A percentile compares a stretch with the other conserved stretches of the same genome.
Evolutionary conservation across 2,113 vertebrate species (phyloP).

Genomic region (Turnix velox): DNA sequence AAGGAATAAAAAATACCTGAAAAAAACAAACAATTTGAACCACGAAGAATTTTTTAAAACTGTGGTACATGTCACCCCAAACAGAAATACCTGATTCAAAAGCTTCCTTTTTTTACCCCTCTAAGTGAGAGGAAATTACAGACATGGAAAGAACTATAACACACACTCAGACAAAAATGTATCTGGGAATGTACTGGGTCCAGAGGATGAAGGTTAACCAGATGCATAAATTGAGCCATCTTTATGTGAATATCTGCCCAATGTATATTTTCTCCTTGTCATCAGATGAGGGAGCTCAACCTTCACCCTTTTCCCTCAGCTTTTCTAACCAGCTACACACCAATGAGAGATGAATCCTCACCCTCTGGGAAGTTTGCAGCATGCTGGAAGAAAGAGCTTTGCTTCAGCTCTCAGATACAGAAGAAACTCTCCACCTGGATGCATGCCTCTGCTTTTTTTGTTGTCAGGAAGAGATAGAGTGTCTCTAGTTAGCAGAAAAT

Average conservation of each 20-base stretch:
- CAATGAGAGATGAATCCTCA: neutral
- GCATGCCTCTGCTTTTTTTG: neutral
- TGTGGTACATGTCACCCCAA: neutral
- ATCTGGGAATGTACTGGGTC: accelerated
- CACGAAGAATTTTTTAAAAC: neutral
- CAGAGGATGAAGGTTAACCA: neutral
- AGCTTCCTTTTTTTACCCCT: neutral
- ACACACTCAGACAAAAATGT: neutral
- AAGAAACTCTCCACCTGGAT: too few relatives aligned
- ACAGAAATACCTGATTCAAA: neutral
- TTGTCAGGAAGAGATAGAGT: neutral
- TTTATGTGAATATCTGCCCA: neutral
- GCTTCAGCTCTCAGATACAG: neutral
- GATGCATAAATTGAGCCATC: neutral
- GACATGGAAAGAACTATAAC: neutral
- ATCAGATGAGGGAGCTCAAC: neutral
- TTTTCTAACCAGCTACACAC: neutral
- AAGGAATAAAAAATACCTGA: neutral
- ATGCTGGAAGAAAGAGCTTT: neutral
- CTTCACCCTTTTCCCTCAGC: neutral
- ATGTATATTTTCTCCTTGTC: neutral
- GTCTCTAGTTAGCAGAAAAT: neutral
- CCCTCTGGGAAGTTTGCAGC: neutral
- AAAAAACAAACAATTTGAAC: neutral
- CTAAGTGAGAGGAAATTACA: neutral